Evolutionary conservation across 2,888 invertebrate genomes (phyloP).

Genomic region (Mesodorylaimus sp.): DNA sequence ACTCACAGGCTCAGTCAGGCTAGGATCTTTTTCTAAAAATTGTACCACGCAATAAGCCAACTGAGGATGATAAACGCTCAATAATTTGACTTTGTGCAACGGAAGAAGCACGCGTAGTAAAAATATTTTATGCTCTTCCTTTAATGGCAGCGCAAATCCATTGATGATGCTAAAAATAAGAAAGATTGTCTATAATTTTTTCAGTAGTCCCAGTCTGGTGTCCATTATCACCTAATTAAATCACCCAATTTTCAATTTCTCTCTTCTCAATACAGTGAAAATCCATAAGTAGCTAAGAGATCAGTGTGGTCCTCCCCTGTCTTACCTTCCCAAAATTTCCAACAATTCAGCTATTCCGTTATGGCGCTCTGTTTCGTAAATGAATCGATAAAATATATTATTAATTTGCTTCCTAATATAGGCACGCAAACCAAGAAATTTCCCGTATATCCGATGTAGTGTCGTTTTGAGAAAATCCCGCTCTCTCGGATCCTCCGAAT

Average conservation of each 20-base stretch:
- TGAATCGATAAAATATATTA: conserved; percentile 92
- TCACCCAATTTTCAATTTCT: too few relatives aligned
- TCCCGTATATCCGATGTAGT: conserved; percentile 89
- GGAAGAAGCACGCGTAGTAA: conserved; percentile 80
- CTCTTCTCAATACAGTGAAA: too few relatives aligned
- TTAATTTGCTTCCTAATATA: conserved; percentile 96
- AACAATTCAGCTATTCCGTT: conserved; percentile 90
- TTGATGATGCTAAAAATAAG: conserved; percentile 84
- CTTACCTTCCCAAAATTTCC: conserved; percentile 73
- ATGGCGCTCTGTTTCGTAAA: conserved; percentile 94
- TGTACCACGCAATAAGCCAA: conserved; percentile 96
- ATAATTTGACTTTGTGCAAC: conserved; percentile 82
- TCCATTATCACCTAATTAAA: too few relatives aligned
- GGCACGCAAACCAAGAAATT: conserved; percentile 72
- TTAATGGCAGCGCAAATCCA: conserved; percentile 90
- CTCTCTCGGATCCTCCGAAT: conserved; percentile 88
- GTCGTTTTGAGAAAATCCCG: conserved; percentile 94
- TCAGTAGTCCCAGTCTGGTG: too few relatives aligned
- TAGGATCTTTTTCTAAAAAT: conserved; percentile 91
- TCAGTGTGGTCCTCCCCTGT: too few relatives aligned
- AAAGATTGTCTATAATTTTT: too few relatives aligned
- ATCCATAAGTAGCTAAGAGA: too few relatives aligned
- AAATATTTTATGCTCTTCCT: conserved; percentile 94
- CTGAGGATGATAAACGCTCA: conserved; percentile 91
- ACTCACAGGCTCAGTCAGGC: conserved; percentile 64